phyloP scores from a whole-genome alignment of 1,140 invertebrate species.

The Scaptomyza graminum region DNA sequence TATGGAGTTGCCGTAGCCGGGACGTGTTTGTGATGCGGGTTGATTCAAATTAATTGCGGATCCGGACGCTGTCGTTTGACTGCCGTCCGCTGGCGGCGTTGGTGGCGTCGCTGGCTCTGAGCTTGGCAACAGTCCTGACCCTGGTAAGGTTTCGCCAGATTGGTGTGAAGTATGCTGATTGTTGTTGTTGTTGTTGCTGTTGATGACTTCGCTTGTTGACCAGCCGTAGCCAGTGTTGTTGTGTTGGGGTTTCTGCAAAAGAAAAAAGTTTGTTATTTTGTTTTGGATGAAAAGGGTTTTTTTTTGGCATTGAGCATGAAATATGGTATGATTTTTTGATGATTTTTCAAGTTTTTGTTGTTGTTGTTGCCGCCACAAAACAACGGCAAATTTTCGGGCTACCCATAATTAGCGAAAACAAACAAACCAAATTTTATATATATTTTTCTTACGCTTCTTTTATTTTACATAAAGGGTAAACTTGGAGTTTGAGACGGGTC shows the following conservation, averaged over 20 bases:
- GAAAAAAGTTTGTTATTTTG: slow-evolving; percentile 42
- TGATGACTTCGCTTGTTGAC: slow-evolving; percentile 54
- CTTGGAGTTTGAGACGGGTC: slow-evolving; percentile 15
- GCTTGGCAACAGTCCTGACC: slow-evolving; percentile 32
- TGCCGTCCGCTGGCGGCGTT: slow-evolving; percentile 42
- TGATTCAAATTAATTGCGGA: slow-evolving; percentile 79
- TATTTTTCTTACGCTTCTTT: slow-evolving; percentile 29
- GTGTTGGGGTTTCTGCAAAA: slow-evolving; percentile 28
- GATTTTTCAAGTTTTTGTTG: slow-evolving; percentile 41
- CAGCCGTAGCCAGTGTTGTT: slow-evolving; percentile 53
- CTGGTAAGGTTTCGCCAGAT: slow-evolving; percentile 11
- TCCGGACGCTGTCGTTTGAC: slow-evolving; percentile 53
- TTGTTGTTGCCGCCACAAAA: slow-evolving; percentile 10
- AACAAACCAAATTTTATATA: slow-evolving; percentile 38
- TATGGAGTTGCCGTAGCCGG: slow-evolving; percentile 70
- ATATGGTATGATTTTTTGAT: slow-evolving; percentile 69
- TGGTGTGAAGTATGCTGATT: slow-evolving; percentile 45
- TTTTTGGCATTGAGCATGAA: slow-evolving; percentile 44
- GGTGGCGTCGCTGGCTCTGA: slow-evolving; percentile 38
- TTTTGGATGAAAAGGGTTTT: slow-evolving; percentile 53
- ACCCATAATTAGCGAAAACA: slow-evolving; percentile 56
- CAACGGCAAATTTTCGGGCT: slow-evolving; percentile 21
- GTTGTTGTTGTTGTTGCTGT: slow-evolving; percentile 50
- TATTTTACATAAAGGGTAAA: slow-evolving; percentile 4
- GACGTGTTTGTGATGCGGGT: slow-evolving; percentile 65